Evolutionary conservation across 2,113 vertebrate genomes (phyloP), one percentile per base, ranked within the genome.

Genomic region (Beaufortia kweichowensis): DNA sequence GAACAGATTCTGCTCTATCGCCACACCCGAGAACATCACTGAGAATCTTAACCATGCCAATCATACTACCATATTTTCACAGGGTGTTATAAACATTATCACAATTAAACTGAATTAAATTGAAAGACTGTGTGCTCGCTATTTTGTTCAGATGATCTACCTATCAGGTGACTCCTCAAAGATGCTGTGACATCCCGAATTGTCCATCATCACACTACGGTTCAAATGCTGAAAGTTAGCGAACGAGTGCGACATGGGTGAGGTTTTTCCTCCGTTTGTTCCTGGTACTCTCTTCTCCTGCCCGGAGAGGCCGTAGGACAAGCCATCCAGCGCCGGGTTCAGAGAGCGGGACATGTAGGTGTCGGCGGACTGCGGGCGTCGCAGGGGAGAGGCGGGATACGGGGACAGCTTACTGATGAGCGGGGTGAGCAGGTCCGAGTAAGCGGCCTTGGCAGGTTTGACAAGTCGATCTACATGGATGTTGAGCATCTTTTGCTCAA

Each of bases 191-290:
- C 96, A 98, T 77, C 96, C 96, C 0, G 95, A 92, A 78, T 93
- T 98, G 86, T 99, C 97, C 88, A 98, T 91, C 95, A 99, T 94
- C 70, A 99, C 93, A 77, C 97, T 99, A 82, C 95, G 92, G 85
- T 87, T 96, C 83, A 98, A 92, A 73, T 98, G 98, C 78, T 99
- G 96, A 81, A 99, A 98, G 81, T 98, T 99, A 53, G 97, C 97
- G 57, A 99, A 99, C 1, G 97, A 99, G 84, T 98, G 97, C 0
- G 97, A 99, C 97, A 99, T 98, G 0, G 96, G 94, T 29, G 97
- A 96, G 46, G 94, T 92, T 83, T 95, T 95, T 88, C 92, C 93
- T 19, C 95, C 90, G 24, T 94, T 93, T 31, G 87, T 91, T 46
- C 17, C 94, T 89, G 12, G 94, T 93, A 92, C 91, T 80, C 95